Evolutionary conservation across 2,113 vertebrate species (phyloP), one percentile per base, ranked within the genome.

Genomic region (Hemibagrus wyckioides): DNA sequence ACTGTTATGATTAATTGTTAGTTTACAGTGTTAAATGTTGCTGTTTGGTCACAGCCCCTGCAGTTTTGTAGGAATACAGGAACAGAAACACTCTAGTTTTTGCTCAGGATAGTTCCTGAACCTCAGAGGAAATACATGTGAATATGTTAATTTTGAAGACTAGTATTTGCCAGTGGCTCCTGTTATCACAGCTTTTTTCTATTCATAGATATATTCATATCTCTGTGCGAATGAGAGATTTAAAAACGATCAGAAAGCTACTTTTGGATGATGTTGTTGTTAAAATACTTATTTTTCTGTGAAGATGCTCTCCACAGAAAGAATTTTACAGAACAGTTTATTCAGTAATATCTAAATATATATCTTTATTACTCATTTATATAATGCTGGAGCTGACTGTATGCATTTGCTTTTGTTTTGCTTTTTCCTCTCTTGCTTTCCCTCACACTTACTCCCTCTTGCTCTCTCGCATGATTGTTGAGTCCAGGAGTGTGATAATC

Each of bases 401-500:
- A 48, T n/a, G 52, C 19, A 23, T 33, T 80, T 80, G 50, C 14
- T n/a, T 50, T n/a, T 48, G 36, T 44, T 39, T 41, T 25, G 36
- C 21, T 76, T 21, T 48, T 4, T 28, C 61, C 3, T 73, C 71
- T 73, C 39, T 73, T 3, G 10, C 39, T 41, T 8, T 57, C 33
- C 15, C 61, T n/a, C 44, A 41, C 30, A 80, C 23, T 14, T 19
- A 52, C 30, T 25, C 36, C 50, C n/a, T 82, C 15, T 65, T 30
- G 36, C 15, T 52, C 76, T 65, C 23, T 39, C 7, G 52, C 41
- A 83, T 19, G 41, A 33, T 67, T 3, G 11, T 33, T 65, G 56
- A 23, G 33, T 87, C 13, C 30, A 99, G 98, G 98, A 99, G 92
- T 99, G 98, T 96, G 98, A 99, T 95, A 99, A 99, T 96, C 96